Base-by-base conservation (phyloP, 30 jellyfish, hydroid and myxozoan genomes). In the Phacellophora camtschatica region DNA sequence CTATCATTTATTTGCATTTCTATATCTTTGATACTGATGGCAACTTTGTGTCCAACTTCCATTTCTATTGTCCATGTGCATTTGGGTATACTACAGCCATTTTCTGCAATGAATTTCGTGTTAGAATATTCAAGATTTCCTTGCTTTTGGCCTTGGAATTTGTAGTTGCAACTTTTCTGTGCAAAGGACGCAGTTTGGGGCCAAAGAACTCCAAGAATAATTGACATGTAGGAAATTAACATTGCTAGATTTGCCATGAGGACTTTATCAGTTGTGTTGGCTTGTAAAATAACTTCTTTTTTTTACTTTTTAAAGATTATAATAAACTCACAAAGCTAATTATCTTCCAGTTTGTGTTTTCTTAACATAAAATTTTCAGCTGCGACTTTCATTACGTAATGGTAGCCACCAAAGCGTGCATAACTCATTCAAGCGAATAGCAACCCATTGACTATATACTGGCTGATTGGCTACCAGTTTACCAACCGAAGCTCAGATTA, bases 11-110 rank as follows among this genome's bases (percentile, higher is more conserved):
- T 55, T 3, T 65, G 70, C 1, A 90, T 66, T 1, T 24, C 22
- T 6, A 90, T 46, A 13, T 65, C 71, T 30, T 53, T 55, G 5
- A 90, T 32, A 8, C 85, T 43, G 6, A 90, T 7, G 23, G 89
- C 97, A 24, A 90, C 64, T 48, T 88, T 87, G 2, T 61, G 63
- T 12, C 75, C 97, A 15, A 32, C 88, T 39, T 59, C 80, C 85
- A 90, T 66, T 27, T 64, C 73, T 5, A 90, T 90, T 11, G 55
- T 35, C 97, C 97, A 90, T 0, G 58, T 34, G 63, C 96, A 82
- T 15, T 24, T 37, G 22, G 46, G 11, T 8, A 10, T 20, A 37
- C 20, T 20, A 32, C 32, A 11, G 22, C 22, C 33, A 29, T 19
- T 32, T n/a, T 34, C 28, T 28, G 64, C 63, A 0, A 16, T 2